phyloP scores from a whole-genome alignment of 2,888 invertebrate genomes.

The Sipha maydis region DNA sequence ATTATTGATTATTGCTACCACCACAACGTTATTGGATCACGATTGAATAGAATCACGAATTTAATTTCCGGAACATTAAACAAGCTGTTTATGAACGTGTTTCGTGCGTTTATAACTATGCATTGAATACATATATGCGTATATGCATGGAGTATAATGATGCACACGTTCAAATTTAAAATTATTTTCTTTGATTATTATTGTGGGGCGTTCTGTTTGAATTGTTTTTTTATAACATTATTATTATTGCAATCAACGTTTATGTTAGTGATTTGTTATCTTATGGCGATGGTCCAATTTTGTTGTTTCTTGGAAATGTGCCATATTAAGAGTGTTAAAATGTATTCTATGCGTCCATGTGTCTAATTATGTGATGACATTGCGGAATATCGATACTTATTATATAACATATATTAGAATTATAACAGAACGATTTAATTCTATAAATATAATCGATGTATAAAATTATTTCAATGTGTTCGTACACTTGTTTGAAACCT shows the following conservation, averaged over 20 bases:
- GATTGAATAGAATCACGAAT: background rate
- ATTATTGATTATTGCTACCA: background rate
- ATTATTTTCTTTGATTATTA: background rate
- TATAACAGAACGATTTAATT: background rate
- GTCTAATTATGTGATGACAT: constrained; percentile 11
- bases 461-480: background rate
- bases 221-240: background rate
- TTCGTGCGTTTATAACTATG: background rate
- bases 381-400: background rate
- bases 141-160: background rate
- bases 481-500: background rate
- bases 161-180: background rate
- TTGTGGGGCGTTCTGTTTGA: background rate
- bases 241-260: constrained; percentile 9
- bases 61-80: background rate
- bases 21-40: background rate
- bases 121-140: too few relatives aligned
- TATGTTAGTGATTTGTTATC: constrained; percentile 1
- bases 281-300: constrained; percentile 37
- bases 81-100: background rate
- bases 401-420: background rate
- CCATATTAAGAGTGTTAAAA: constrained; percentile 15
- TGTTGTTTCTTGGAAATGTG: background rate
- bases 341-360: background rate
- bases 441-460: background rate